Conservation (phyloP, 2,797 vertebrate species). For the Rhinoraja longicauda region DNA sequence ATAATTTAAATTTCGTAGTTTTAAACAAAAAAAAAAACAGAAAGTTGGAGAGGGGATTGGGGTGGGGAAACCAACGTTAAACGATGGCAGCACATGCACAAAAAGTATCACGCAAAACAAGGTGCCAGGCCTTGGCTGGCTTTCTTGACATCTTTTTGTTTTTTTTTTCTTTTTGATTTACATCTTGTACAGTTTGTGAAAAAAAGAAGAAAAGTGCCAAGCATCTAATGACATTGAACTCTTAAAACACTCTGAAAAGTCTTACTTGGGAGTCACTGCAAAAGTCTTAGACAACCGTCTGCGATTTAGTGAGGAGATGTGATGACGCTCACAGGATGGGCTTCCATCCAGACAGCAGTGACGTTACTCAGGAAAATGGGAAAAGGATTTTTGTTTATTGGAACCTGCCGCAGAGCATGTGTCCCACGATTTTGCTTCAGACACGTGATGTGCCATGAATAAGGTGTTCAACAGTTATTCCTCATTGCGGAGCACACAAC, state of each 20-base stretch:
- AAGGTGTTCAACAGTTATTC: conserved; percentile 72
- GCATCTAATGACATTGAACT: conserved; percentile 79
- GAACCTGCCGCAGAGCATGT: conserved; percentile 65
- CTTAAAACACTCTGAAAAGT: conserved; percentile 70
- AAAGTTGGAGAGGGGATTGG: neutral
- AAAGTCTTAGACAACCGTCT: conserved; percentile 93
- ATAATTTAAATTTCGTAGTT: conserved; percentile 71
- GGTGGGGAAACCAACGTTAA: neutral
- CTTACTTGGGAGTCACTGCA: conserved; percentile 75
- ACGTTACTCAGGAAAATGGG: conserved; percentile 88
- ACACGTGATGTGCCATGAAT: conserved; percentile 63
- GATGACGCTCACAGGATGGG: conserved; percentile 52
- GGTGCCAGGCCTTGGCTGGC: conserved; percentile 15
- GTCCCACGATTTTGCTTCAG: conserved; percentile 53
- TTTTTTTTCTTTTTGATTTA: conserved; percentile 54
- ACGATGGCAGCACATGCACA: conserved; percentile 59
- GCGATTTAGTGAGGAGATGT: conserved; percentile 70
- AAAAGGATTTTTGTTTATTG: conserved; percentile 61
- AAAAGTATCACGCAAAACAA: conserved; percentile 55
- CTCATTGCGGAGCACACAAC: conserved; percentile 45
- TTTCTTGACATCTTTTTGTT: conserved; percentile 31
- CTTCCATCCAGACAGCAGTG: conserved; percentile 65
- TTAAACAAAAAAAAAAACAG: conserved; percentile 40
- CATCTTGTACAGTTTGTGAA: conserved; percentile 58
- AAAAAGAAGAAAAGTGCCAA: conserved; percentile 75